Base-by-base conservation (phyloP, 2,888 invertebrate species). In the Drosophila nigricruria region DNA sequence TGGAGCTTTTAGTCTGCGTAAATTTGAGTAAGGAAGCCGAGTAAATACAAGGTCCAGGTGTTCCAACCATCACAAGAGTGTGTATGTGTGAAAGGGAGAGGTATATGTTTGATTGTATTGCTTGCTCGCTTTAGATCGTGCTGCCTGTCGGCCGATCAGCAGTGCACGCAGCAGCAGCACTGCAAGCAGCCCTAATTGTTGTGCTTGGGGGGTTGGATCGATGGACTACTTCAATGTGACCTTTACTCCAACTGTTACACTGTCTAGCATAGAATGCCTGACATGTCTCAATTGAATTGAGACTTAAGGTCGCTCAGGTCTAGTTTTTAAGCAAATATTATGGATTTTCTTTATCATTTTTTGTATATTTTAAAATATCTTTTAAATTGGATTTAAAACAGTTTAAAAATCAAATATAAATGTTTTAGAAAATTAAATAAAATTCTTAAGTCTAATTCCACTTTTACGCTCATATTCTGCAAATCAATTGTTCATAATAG, bases 91-190 rank as follows among this genome's bases (percentile, higher is more conserved):
- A 16, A 25, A n/a, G 25, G 16, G 45, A 47, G 8, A 27, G n/a
- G 27, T n/a, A 12, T n/a, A 5, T 40, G 18, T 43, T 20, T 14
- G 32, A 14, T 23, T 38, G 5, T 63, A 6, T 40, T 34, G 64
- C 65, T 18, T 5, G 18, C 25, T 63, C 63, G 23, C 63, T 63
- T 38, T 18, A 25, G 30, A 12, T 32, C 63, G 27, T 63, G 62
- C 5, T 18, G 34, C 16, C 18, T 6, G 5, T 56, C 3, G 30
- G 10, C 16, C 36, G 3, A 18, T 3, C 16, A 2, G 36, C n/a
- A n/a, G n/a, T n/a, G n/a, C n/a, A n/a, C n/a, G n/a, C n/a, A n/a
- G n/a, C 36, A 42, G 34, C 16, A 27, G 12, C n/a, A 30, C 5
- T 6, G 32, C 32, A 9, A 8, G 16, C 34, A 27, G 25, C 16